A percentile compares a stretch with the other conserved stretches of the same genome.
Conservation (phyloP, 2,888 invertebrate genomes). For the Tetragnatha montana region DNA sequence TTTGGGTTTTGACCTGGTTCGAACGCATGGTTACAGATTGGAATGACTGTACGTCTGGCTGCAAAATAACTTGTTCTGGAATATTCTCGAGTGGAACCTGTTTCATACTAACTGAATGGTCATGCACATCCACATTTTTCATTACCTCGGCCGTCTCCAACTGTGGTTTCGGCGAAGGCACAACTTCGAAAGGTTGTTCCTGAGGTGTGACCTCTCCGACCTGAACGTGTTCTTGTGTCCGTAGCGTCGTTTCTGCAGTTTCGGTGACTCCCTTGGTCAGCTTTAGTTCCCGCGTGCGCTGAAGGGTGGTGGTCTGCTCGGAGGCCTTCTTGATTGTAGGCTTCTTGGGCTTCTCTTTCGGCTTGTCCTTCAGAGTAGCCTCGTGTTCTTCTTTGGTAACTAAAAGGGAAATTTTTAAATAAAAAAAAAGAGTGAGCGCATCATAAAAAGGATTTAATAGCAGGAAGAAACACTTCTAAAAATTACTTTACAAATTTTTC, state of each 20-base stretch:
- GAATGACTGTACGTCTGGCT: conserved; percentile 39
- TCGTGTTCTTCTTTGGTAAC: conserved; percentile 72
- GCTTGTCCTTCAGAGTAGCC: conserved; percentile 64
- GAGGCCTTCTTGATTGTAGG: conserved; percentile 50
- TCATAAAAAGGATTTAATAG: no score
- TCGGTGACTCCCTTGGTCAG: conserved; percentile 77
- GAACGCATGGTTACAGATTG: conserved; percentile 37
- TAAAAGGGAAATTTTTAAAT: neutral
- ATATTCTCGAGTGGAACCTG: conserved; percentile 55
- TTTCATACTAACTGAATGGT: conserved; percentile 52
- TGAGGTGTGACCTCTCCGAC: conserved; percentile 74
- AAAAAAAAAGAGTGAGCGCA: no score
- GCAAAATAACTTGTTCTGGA: conserved; percentile 56
- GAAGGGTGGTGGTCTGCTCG: conserved; percentile 41
- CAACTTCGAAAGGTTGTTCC: conserved; percentile 77
- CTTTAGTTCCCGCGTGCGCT: conserved; percentile 55
- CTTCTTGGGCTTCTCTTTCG: conserved; percentile 54
- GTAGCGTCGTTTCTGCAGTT: conserved; percentile 80
- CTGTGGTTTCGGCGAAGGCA: conserved; percentile 71
- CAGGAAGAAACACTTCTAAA: no score
- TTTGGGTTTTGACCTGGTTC: conserved; percentile 30
- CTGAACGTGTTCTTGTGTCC: conserved; percentile 83
- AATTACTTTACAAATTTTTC: no score
- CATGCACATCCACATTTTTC: conserved; percentile 57
- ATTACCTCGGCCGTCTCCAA: conserved; percentile 69